Conservation (phyloP, 1,140 invertebrate genomes). For the Drosophila athabasca region DNA sequence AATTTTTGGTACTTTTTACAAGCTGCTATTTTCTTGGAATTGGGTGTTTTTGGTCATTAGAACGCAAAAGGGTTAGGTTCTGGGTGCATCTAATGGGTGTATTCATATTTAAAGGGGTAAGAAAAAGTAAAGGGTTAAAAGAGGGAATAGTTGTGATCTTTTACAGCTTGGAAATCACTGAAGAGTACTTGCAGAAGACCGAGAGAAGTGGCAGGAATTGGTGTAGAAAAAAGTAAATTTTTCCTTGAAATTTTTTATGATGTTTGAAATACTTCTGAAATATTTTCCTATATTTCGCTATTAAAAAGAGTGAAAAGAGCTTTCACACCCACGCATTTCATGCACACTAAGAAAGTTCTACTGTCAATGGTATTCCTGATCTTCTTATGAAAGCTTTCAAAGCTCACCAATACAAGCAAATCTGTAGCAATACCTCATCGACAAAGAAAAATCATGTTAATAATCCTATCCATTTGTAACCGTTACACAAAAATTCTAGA, state of each 20-base stretch:
- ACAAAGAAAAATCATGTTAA: conserved; percentile 8
- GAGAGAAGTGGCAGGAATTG: no score
- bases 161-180: not conserved
- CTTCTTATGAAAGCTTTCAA: no score
- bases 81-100: conserved; percentile 31
- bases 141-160: not conserved
- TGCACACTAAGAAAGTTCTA: no score
- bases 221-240: not conserved
- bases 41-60: conserved; percentile 44
- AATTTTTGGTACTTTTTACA: conserved; percentile 59
- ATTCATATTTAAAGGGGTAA: conserved; percentile 17
- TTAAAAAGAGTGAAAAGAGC: no score
- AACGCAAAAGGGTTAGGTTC: conserved; percentile 44
- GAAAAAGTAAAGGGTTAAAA: conserved; percentile 25
- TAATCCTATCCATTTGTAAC: not conserved
- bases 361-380: no score
- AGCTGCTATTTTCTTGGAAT: conserved; percentile 46
- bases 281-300: no score
- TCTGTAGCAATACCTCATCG: not conserved
- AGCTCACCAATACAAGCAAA: not conserved
- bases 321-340: no score
- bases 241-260: no score
- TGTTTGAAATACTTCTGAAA: no score
- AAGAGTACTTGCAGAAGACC: conserved; percentile 6
- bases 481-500: conserved; percentile 8